A percentile compares a stretch with the other conserved stretches of the same genome.
Evolutionary conservation across 2,888 invertebrate genomes (phyloP).

Genomic region (Andrena dorsata): DNA sequence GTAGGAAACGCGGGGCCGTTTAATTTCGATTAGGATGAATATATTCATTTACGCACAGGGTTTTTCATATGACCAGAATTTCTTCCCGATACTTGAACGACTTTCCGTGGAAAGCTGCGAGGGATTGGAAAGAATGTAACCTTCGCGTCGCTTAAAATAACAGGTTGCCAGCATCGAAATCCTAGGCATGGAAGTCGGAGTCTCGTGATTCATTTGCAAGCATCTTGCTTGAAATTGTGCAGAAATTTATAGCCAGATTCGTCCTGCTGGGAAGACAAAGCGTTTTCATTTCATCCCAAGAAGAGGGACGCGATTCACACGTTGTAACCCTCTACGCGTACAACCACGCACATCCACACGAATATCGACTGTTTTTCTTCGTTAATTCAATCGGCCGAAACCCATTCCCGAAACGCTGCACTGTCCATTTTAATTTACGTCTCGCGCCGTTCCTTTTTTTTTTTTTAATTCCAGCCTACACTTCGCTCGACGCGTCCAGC

Average conservation of each 20-base stretch:
- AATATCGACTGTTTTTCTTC: conserved; percentile 8
- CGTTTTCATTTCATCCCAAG: conserved; percentile 14
- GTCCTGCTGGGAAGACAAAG: not conserved
- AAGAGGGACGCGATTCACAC: conserved; percentile 6
- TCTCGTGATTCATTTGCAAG: not conserved
- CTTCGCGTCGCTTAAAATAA: not conserved
- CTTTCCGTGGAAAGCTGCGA: too few species aligned
- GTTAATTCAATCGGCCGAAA: conserved; percentile 25
- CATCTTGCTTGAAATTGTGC: not conserved
- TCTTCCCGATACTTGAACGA: too few species aligned
- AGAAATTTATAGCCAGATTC: not conserved
- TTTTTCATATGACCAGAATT: too few species aligned
- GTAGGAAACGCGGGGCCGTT: not conserved
- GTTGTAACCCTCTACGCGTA: not conserved
- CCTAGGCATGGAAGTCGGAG: not conserved
- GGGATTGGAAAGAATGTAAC: too few species aligned
- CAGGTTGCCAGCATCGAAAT: too few species aligned
- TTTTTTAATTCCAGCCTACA: conserved; percentile 29
- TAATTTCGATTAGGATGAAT: not conserved
- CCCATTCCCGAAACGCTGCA: conserved; percentile 4
- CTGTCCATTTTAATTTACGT: conserved; percentile 32
- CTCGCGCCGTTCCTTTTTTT: not conserved
- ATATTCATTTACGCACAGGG: too few species aligned
- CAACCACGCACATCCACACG: not conserved
- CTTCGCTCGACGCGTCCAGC: not conserved